These are phyloP conservation scores for Zaprionus tsacasi DNA, from an alignment of 1,140 invertebrate species.

Conservation along the genomic window DNA sequence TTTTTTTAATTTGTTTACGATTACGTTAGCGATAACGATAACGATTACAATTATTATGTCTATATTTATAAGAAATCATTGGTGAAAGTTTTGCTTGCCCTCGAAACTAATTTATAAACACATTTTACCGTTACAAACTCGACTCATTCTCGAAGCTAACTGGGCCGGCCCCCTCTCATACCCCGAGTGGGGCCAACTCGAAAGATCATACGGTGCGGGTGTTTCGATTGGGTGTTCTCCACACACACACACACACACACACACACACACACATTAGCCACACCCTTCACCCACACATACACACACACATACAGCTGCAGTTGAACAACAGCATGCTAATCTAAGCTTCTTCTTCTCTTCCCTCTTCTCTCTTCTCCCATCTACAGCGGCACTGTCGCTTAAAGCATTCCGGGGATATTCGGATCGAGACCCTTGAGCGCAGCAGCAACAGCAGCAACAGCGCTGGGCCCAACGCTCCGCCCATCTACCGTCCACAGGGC, in stretches of 20 bases:
- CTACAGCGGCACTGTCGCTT: slow-evolving; percentile 89
- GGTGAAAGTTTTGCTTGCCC: slow-evolving; percentile 71
- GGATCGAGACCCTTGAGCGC: slow-evolving; percentile 86
- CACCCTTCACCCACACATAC: slow-evolving; percentile 11
- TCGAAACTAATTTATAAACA: slow-evolving; percentile 60
- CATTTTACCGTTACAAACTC: slow-evolving; percentile 43
- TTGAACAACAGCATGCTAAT: slow-evolving; percentile 27
- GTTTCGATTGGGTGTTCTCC: slow-evolving; percentile 62
- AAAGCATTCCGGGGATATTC: slow-evolving; percentile 89
- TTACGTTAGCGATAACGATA: slow-evolving; percentile 11
- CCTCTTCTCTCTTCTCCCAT: slow-evolving; percentile 14
- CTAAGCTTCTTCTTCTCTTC: slow-evolving; percentile 7
- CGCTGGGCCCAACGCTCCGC: slow-evolving; percentile 49
- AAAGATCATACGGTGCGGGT: slow-evolving; percentile 61
- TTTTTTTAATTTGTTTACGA: slow-evolving; percentile 36
- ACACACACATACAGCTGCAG: slow-evolving; percentile 18
- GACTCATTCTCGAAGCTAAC: slow-evolving; percentile 57
- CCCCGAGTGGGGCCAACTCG: slow-evolving; percentile 4
- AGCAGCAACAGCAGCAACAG: slow-evolving; percentile 30
- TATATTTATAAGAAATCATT: slow-evolving; percentile 71
- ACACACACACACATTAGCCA: slow-evolving; percentile 28
- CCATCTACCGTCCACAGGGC: slow-evolving; percentile 79
- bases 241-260: slow-evolving; percentile 28
- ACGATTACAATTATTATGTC: slow-evolving; percentile 10
- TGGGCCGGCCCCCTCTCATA: neutral